phyloP scores from a whole-genome alignment of 2,797 vertebrate species.

The Acanthopagrus latus region DNA sequence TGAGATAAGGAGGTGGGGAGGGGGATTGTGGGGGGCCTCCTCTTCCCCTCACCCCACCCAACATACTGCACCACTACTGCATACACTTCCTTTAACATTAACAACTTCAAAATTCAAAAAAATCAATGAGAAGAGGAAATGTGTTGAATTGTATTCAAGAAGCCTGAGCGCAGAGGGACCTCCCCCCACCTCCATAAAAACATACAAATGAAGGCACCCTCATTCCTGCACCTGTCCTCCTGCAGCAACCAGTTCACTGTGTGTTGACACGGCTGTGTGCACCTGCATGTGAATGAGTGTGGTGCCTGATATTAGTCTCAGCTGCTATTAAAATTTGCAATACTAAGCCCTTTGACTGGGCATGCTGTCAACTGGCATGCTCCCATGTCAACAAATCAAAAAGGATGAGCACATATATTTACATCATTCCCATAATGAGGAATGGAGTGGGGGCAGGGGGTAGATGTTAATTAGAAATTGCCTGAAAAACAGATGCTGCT shows the following conservation, averaged over 20 bases:
- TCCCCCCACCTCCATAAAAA: background rate
- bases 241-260: conserved; percentile 40
- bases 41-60: background rate
- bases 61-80: conserved; percentile 21
- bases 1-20: conserved; percentile 92
- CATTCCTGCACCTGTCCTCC: background rate
- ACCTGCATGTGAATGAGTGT: conserved; percentile 66
- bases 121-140: conserved; percentile 25
- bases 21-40: conserved; percentile 36
- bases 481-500: conserved; percentile 83
- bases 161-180: background rate
- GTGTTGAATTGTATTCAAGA: conserved; percentile 36
- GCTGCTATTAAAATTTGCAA: conserved; percentile 68
- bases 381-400: conserved; percentile 83
- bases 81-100: conserved; percentile 42
- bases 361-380: conserved; percentile 83
- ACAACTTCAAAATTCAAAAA: conserved; percentile 8
- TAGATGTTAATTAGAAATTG: conserved; percentile 84
- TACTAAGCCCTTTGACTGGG: conserved; percentile 78
- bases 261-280: conserved; percentile 46
- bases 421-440: conserved; percentile 75
- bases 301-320: conserved; percentile 72
- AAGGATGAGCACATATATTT: conserved; percentile 84
- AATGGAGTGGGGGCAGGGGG: conserved; percentile 31
- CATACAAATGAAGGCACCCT: conserved; percentile 27